These are phyloP conservation scores for Falco naumanni DNA, from an alignment of 2,797 vertebrate species.

Conservation along the genomic window DNA sequence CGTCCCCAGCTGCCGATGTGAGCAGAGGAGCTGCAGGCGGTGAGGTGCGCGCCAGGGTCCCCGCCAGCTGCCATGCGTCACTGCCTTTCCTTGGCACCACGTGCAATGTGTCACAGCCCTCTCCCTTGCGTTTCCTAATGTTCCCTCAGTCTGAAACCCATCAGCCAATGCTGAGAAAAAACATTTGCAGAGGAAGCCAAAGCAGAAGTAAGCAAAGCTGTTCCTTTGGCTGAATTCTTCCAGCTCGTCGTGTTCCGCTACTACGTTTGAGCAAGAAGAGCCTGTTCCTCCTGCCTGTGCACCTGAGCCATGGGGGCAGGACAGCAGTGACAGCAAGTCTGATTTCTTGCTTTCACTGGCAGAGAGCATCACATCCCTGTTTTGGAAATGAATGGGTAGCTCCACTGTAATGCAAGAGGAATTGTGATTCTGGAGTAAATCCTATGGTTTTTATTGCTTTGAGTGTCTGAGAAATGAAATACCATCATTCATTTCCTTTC, in stretches of 20 bases:
- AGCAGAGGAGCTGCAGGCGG: not conserved
- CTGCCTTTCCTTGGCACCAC: not conserved
- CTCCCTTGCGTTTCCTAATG: not conserved
- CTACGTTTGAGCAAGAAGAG: not conserved
- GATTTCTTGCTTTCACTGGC: not conserved
- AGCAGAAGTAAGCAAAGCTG: slow-evolving; percentile 61
- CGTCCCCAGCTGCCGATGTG: not conserved
- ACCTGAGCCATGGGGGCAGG: not conserved
- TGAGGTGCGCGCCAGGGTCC: not conserved
- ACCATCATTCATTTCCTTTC: not conserved
- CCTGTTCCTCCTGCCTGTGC: not conserved
- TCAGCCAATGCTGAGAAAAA: slow-evolving; percentile 22
- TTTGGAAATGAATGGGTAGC: not conserved
- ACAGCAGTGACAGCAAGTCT: not conserved
- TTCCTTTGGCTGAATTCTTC: slow-evolving; percentile 28
- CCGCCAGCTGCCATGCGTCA: slow-evolving; percentile 11
- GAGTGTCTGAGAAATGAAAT: not conserved
- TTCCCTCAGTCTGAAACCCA: slow-evolving; percentile 39
- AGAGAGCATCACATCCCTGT: not conserved
- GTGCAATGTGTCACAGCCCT: not conserved
- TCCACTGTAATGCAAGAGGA: not conserved
- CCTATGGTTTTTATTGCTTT: not conserved
- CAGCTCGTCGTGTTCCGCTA: not conserved
- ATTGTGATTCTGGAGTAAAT: not conserved
- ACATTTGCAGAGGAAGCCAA: not conserved